Conservation (phyloP, 2,797 vertebrate genomes). For the Carapus acus region DNA sequence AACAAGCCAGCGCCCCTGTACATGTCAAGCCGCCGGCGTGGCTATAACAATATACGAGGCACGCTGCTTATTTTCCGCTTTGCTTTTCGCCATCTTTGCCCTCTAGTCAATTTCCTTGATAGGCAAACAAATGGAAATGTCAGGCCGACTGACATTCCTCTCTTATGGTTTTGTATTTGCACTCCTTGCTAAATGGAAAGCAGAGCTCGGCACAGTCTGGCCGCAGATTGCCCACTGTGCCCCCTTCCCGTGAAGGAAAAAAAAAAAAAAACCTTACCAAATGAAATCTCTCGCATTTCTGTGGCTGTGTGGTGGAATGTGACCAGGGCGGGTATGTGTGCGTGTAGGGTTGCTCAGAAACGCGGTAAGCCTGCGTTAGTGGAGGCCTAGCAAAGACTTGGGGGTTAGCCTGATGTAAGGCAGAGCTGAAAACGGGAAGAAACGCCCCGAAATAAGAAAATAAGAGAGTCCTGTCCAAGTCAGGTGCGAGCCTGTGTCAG, state of each 20-base stretch:
- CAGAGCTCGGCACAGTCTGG: conserved; percentile 41
- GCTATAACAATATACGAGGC: conserved; percentile 18
- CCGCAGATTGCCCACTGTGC: conserved; percentile 64
- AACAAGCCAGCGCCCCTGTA: conserved; percentile 24
- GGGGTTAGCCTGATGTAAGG: too few species aligned
- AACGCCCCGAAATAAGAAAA: too few species aligned
- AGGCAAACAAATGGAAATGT: conserved; percentile 57
- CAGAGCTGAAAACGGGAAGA: too few species aligned
- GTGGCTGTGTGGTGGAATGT: conserved; percentile 58
- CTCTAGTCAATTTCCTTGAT: conserved; percentile 41
- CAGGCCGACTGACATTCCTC: conserved; percentile 49
- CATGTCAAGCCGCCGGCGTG: conserved; percentile 20
- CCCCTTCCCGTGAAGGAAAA: too few species aligned
- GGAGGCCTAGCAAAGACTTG: too few species aligned
- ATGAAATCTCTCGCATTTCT: conserved; percentile 63
- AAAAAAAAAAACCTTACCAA: conserved; percentile 25
- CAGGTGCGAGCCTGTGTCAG: neutral
- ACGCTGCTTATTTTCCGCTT: neutral
- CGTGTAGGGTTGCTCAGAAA: neutral
- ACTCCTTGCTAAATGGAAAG: conserved; percentile 59
- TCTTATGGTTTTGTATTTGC: conserved; percentile 49
- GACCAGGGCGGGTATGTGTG: conserved; percentile 19
- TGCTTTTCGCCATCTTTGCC: conserved; percentile 23
- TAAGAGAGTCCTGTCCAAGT: too few species aligned
- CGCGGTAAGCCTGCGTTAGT: too few species aligned